phyloP scores from a whole-genome alignment of 2,113 vertebrate genomes.

The Galemys pyrenaicus region DNA sequence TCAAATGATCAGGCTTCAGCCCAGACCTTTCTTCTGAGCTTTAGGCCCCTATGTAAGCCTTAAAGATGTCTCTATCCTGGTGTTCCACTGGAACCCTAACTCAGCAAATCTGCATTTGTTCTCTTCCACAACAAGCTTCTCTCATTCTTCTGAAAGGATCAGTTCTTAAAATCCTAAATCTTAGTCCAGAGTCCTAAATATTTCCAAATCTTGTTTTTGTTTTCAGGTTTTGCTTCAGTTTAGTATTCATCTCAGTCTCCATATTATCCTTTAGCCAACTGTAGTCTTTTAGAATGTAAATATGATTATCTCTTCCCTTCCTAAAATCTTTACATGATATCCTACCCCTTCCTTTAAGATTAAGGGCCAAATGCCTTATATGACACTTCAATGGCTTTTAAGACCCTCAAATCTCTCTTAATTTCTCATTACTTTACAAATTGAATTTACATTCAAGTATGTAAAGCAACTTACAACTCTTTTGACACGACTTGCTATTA shows the following conservation, averaged over 20 bases:
- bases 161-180: background rate
- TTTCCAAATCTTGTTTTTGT: background rate
- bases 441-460: background rate
- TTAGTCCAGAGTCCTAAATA: background rate
- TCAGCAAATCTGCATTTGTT: background rate
- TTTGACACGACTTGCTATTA: background rate
- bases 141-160: background rate
- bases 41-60: background rate
- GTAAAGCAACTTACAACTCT: background rate
- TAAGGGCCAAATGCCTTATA: background rate
- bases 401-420: background rate
- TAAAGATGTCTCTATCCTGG: background rate
- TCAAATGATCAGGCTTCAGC: background rate
- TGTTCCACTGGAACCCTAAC: background rate
- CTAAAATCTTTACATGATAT: background rate
- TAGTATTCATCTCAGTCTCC: background rate
- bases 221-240: background rate
- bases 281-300: background rate
- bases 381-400: background rate
- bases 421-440: slow-evolving; percentile 11
- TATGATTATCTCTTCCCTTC: background rate
- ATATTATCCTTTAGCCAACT: background rate
- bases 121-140: background rate
- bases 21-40: background rate
- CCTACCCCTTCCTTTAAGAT: background rate